phyloP scores from a whole-genome alignment of 2,113 vertebrate species.

The Forbesichthys agassizii region DNA sequence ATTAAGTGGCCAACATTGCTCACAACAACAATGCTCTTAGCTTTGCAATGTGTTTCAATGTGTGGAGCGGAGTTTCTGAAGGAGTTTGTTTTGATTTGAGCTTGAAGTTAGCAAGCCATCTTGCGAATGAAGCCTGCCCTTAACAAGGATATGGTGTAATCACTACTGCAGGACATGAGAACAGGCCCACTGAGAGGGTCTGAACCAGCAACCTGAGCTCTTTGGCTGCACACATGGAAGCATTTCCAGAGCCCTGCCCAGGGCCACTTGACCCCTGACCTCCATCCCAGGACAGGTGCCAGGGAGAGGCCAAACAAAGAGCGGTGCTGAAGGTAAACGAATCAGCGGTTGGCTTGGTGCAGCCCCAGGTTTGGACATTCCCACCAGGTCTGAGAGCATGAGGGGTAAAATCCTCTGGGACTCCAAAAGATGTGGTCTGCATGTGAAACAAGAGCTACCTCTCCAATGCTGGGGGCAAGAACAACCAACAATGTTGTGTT shows the following conservation, averaged over 20 bases:
- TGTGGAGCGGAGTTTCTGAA: too few species aligned
- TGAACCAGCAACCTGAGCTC: constrained; percentile 23
- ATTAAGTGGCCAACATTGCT: too few species aligned
- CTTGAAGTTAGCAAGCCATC: too few species aligned
- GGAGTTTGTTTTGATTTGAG: too few species aligned
- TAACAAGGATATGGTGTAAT: too few species aligned
- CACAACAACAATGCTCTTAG: too few species aligned
- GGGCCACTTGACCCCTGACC: constrained; percentile 42
- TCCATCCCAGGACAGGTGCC: constrained; percentile 49
- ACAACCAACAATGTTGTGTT: too few species aligned
- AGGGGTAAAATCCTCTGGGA: constrained; percentile 39
- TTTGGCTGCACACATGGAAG: constrained; percentile 34
- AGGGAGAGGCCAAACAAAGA: constrained; percentile 30
- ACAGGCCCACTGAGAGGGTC: constrained; percentile 28
- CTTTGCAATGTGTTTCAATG: too few species aligned
- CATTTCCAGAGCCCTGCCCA: constrained; percentile 27
- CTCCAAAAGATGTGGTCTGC: constrained; percentile 36
- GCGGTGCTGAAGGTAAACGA: constrained; percentile 60
- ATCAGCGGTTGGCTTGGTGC: constrained; percentile 46
- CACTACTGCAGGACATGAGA: constrained; percentile 1
- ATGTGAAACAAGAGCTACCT: constrained; percentile 49
- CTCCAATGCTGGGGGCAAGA: neutral
- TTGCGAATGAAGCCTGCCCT: too few species aligned
- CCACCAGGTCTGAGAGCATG: constrained; percentile 30
- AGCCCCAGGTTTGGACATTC: constrained; percentile 35